Evolutionary conservation across 2,113 vertebrate species (phyloP).

Genomic region (Cheirogaleus medius): DNA sequence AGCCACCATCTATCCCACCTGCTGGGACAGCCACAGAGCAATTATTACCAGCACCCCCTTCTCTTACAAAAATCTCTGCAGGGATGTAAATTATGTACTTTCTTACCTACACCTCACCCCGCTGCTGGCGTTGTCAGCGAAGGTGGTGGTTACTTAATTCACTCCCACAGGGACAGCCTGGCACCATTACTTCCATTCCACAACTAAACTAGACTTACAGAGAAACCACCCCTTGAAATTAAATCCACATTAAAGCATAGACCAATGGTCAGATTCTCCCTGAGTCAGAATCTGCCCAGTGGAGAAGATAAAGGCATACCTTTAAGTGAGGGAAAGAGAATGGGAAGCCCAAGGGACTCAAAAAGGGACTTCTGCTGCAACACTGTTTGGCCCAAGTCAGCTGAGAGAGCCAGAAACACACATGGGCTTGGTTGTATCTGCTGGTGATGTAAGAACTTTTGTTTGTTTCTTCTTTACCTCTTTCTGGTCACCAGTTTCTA

Average conservation of each 20-base stretch:
- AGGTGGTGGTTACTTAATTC: background rate
- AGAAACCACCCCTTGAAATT: background rate
- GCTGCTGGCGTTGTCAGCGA: background rate
- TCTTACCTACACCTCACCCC: background rate
- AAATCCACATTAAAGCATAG: background rate
- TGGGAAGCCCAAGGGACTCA: background rate
- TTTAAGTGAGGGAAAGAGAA: background rate
- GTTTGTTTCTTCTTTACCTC: slow-evolving; percentile 64
- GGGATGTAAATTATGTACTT: background rate
- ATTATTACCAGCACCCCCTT: background rate
- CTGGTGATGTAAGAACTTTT: slow-evolving; percentile 51
- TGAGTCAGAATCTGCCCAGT: background rate
- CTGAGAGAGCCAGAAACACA: background rate
- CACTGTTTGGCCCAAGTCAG: background rate
- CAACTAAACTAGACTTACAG: background rate
- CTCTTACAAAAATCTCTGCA: background rate
- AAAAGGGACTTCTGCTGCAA: background rate
- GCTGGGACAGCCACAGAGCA: background rate
- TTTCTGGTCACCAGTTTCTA: slow-evolving; percentile 54
- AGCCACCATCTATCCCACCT: background rate
- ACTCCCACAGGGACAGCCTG: background rate
- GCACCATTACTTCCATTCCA: background rate
- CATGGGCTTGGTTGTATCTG: background rate
- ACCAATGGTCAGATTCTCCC: background rate
- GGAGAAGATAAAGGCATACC: background rate